Evolutionary conservation across 2,113 vertebrate species (phyloP).

Genomic region (Clarias batrachus): DNA sequence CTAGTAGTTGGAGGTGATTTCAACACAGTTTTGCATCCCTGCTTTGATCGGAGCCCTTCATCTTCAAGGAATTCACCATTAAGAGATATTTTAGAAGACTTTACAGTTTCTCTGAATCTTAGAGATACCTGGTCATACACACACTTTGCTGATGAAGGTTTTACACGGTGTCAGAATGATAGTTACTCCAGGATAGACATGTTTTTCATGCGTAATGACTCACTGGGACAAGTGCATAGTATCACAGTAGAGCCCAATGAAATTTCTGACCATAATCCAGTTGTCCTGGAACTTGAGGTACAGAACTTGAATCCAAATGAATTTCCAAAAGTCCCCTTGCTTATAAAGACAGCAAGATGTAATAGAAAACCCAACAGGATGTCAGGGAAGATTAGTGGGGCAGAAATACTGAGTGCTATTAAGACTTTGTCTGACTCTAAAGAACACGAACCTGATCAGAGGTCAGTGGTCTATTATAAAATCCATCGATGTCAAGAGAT

Average conservation of each 20-base stretch:
- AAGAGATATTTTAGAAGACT: conserved; percentile 38
- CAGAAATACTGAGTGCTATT: conserved; percentile 43
- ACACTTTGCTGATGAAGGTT: neutral
- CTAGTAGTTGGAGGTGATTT: conserved; percentile 47
- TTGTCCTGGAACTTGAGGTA: too few species aligned
- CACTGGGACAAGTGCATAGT: too few species aligned
- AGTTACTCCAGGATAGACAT: conserved; percentile 42
- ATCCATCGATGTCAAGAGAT: neutral
- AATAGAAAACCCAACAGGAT: too few species aligned
- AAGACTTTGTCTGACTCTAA: conserved; percentile 8
- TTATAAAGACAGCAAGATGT: too few species aligned
- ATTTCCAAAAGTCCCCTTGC: too few species aligned
- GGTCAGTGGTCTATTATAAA: neutral
- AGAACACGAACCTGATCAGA: neutral
- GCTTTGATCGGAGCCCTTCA: conserved; percentile 34
- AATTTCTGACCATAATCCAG: conserved; percentile 38
- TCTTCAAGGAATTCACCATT: too few species aligned
- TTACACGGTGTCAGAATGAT: conserved; percentile 1
- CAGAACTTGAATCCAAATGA: too few species aligned
- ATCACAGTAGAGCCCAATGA: conserved; percentile 37
- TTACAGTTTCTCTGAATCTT: conserved; percentile 23
- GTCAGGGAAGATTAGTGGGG: conserved; percentile 39
- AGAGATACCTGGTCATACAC: conserved; percentile 25
- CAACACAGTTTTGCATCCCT: conserved; percentile 39
- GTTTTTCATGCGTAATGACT: conserved; percentile 21